A percentile compares a stretch with the other conserved stretches of the same genome.
These are phyloP conservation scores for Erebia epiphron DNA, from an alignment of 2,888 invertebrate species.

Conservation along the genomic window DNA sequence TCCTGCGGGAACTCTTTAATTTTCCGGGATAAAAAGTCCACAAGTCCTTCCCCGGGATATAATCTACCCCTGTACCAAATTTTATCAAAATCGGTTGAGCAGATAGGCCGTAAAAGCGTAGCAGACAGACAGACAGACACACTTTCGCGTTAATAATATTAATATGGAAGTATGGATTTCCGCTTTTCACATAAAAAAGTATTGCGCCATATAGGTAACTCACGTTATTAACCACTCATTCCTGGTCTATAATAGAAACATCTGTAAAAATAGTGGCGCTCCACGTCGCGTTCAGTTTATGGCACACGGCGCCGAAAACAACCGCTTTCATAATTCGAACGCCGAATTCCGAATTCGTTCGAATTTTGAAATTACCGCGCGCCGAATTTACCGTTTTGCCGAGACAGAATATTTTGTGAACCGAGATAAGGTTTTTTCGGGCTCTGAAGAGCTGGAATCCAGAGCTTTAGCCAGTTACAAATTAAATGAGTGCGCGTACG, in stretches of 20 bases:
- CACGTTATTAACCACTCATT: not conserved
- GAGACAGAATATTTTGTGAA: constrained; percentile 24
- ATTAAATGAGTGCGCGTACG: not conserved
- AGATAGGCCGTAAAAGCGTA: too few relatives aligned
- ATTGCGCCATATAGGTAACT: not conserved
- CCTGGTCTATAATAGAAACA: constrained; percentile 31
- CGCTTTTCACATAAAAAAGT: not conserved
- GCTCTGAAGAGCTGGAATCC: not conserved
- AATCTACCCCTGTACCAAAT: too few relatives aligned
- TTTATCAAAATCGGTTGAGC: too few relatives aligned
- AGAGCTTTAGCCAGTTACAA: not conserved
- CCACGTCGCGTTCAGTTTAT: constrained; percentile 34
- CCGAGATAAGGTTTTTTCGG: constrained; percentile 19
- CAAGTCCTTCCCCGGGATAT: too few relatives aligned
- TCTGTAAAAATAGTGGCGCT: constrained; percentile 39
- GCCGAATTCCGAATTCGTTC: constrained; percentile 18
- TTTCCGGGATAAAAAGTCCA: too few relatives aligned
- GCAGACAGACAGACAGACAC: too few relatives aligned
- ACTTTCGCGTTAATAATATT: too few relatives aligned
- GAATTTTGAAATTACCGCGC: constrained; percentile 32
- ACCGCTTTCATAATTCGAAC: constrained; percentile 36
- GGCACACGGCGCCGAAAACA: constrained; percentile 31
- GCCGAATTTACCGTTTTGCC: constrained; percentile 21
- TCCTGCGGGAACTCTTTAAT: too few relatives aligned
- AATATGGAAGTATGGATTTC: too few relatives aligned